Evolutionary conservation across 2,888 invertebrate genomes (phyloP).

Genomic region (Cyclophora albipunctata): DNA sequence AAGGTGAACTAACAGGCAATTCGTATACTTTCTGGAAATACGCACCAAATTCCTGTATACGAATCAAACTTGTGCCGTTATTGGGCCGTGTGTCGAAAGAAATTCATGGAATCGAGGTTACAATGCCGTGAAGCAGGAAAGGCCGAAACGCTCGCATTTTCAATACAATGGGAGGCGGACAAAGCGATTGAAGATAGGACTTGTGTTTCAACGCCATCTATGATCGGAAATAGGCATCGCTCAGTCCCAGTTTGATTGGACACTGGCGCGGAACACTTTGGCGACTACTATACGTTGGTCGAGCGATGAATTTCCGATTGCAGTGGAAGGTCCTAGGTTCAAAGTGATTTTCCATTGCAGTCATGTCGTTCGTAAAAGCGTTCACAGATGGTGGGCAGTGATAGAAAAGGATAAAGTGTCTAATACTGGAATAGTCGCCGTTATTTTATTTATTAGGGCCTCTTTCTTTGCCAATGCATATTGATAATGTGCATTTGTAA

Average conservation of each 20-base stretch:
- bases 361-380: too few species aligned
- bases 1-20: slow-evolving; percentile 20
- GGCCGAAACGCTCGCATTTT: slow-evolving; percentile 48
- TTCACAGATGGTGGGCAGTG: too few species aligned
- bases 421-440: too few species aligned
- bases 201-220: slow-evolving; percentile 53
- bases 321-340: slow-evolving; percentile 12
- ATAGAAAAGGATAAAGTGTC: too few species aligned
- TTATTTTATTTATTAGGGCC: too few species aligned
- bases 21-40: slow-evolving; percentile 21
- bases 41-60: slow-evolving; percentile 26
- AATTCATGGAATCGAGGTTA: slow-evolving; percentile 43
- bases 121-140: slow-evolving; percentile 36
- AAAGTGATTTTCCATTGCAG: neutral
- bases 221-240: slow-evolving; percentile 62
- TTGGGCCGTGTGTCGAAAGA: slow-evolving; percentile 58
- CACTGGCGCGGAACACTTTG: too few species aligned
- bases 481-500: too few species aligned
- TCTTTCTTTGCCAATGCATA: too few species aligned
- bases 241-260: slow-evolving; percentile 32
- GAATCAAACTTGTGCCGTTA: slow-evolving; percentile 44
- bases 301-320: slow-evolving; percentile 26
- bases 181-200: slow-evolving; percentile 40
- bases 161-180: slow-evolving; percentile 35
- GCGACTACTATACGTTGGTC: too few species aligned